Percentiles rank a stretch among this genome's conserved stretches.
Evolutionary conservation across 2,888 invertebrate species (phyloP).

Genomic region (Thymelicus lineola): DNA sequence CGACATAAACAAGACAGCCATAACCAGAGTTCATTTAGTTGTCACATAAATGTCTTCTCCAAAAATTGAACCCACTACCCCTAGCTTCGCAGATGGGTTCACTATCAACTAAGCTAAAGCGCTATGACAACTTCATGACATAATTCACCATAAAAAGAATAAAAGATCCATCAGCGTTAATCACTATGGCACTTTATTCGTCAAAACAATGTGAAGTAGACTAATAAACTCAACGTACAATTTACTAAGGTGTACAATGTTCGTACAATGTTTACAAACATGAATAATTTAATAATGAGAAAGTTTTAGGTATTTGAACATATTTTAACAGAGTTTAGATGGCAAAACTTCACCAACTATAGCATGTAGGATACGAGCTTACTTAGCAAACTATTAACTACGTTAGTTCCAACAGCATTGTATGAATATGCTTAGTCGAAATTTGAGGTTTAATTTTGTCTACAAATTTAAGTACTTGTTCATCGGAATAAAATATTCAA

Average conservation of each 20-base stretch:
- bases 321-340: constrained; percentile 29
- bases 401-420: neutral
- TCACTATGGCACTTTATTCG: neutral
- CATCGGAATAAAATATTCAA: too few species aligned
- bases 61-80: too few species aligned
- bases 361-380: constrained; percentile 11
- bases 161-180: neutral
- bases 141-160: neutral
- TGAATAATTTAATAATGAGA: constrained; percentile 26
- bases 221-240: neutral
- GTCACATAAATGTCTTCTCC: too few species aligned
- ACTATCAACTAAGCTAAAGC: too few species aligned
- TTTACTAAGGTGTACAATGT: neutral
- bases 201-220: neutral
- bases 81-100: too few species aligned
- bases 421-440: constrained; percentile 2
- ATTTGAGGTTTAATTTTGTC: neutral
- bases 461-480: neutral
- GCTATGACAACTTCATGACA: too few species aligned
- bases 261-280: neutral
- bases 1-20: too few species aligned
- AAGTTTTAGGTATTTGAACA: constrained; percentile 26
- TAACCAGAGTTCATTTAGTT: too few species aligned
- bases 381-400: constrained; percentile 27
- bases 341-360: constrained; percentile 16